phyloP scores from a whole-genome alignment of 2,888 invertebrate species.

The Drosophila vallismaia region DNA sequence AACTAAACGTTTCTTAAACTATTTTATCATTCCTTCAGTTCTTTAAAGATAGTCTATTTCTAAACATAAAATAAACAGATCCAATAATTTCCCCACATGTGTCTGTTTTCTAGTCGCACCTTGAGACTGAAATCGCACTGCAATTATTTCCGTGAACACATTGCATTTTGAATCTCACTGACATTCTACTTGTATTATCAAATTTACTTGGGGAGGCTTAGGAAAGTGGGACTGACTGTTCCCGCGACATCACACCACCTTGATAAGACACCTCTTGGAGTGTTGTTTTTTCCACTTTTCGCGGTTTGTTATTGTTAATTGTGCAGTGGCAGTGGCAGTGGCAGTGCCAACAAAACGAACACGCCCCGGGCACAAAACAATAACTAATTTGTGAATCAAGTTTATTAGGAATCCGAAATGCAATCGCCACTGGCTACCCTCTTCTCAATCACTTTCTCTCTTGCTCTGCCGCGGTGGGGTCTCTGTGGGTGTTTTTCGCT shows the following conservation, averaged over 20 bases:
- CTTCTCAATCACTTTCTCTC: constrained; percentile 15
- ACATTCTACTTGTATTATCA: constrained; percentile 37
- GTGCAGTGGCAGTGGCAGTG: constrained; percentile 19
- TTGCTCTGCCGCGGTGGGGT: not conserved
- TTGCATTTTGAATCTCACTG: constrained; percentile 19
- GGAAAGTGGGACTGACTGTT: not conserved
- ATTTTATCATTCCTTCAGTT: too few relatives aligned
- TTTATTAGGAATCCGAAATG: constrained; percentile 32
- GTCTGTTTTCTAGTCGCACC: constrained; percentile 13
- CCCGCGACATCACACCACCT: constrained; percentile 25
- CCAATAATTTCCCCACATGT: not conserved
- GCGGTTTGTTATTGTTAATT: constrained; percentile 17
- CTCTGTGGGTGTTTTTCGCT: constrained; percentile 13
- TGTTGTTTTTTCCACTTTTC: not conserved
- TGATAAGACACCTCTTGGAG: constrained; percentile 7
- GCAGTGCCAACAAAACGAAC: constrained; percentile 19
- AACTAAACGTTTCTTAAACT: too few relatives aligned
- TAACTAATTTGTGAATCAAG: constrained; percentile 30
- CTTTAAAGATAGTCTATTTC: too few relatives aligned
- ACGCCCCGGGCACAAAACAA: constrained; percentile 13
- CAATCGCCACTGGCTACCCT: constrained; percentile 15
- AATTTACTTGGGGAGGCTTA: constrained; percentile 11
- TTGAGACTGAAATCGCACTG: constrained; percentile 16
- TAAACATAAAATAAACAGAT: not conserved
- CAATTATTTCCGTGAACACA: constrained; percentile 37